Evolutionary conservation across 2,888 invertebrate species (phyloP).

Genomic region (Dryococelus australis): DNA sequence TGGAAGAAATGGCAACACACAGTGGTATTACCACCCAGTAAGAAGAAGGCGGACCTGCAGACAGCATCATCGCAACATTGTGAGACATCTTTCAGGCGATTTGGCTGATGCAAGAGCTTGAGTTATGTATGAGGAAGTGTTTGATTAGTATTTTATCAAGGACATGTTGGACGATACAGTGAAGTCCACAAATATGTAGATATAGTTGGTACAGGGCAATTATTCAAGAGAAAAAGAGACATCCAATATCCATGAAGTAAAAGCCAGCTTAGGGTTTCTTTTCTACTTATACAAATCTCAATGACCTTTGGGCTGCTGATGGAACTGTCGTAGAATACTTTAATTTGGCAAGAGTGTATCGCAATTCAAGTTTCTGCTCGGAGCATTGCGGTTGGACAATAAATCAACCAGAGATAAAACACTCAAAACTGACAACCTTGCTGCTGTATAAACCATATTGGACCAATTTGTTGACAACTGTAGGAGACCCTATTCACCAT

Average conservation of each 20-base stretch:
- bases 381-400: not conserved
- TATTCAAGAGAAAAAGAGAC: too few relatives aligned
- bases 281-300: not conserved
- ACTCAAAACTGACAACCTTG: constrained; percentile 1
- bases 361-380: not conserved
- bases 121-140: too few relatives aligned
- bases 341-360: not conserved
- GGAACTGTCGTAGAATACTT: constrained; percentile 22
- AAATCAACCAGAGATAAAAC: not conserved
- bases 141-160: not conserved
- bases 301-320: constrained; percentile 2
- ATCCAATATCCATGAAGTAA: not conserved
- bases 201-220: too few relatives aligned
- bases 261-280: not conserved
- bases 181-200: not conserved
- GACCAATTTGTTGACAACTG: not conserved
- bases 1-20: not conserved
- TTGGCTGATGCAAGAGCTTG: not conserved
- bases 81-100: not conserved
- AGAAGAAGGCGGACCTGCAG: not conserved
- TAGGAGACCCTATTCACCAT: constrained; percentile 45
- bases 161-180: not conserved
- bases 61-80: too few relatives aligned
- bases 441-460: not conserved
- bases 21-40: not conserved